Evolutionary conservation across 1,140 invertebrate species (phyloP).

Genomic region (Apocrypta bakeri): DNA sequence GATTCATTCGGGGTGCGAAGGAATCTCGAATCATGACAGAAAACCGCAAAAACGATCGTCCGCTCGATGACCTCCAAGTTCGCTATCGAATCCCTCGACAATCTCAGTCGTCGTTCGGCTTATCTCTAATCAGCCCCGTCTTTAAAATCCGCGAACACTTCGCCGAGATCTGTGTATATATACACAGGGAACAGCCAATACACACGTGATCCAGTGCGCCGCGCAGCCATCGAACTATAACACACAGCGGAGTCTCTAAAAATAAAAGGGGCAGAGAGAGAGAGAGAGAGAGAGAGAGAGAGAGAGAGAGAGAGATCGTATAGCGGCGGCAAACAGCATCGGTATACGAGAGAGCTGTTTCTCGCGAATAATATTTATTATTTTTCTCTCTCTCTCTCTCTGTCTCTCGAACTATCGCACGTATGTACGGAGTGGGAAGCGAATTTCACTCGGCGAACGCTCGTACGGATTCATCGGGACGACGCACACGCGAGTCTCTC

Average conservation of each 20-base stretch:
- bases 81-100: background rate
- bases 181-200: background rate
- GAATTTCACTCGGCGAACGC: too few species aligned
- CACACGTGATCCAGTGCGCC: background rate
- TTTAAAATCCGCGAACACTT: background rate
- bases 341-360: too few species aligned
- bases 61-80: background rate
- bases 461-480: too few species aligned
- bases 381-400: background rate
- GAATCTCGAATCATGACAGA: background rate
- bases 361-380: too few species aligned
- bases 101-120: background rate
- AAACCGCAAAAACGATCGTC: background rate
- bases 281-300: too few species aligned
- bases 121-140: constrained; percentile 1
- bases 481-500: background rate
- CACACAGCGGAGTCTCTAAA: background rate
- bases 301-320: too few species aligned
- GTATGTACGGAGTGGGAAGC: too few species aligned
- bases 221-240: too few species aligned
- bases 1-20: background rate
- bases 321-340: too few species aligned
- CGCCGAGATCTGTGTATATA: too few species aligned
- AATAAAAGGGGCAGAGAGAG: too few species aligned
- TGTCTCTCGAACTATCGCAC: background rate